Percentiles rank a stretch among this genome's conserved stretches.
These are phyloP conservation scores for Daboia siamensis DNA, from an alignment of 2,113 vertebrate species.

Conservation along the genomic window DNA sequence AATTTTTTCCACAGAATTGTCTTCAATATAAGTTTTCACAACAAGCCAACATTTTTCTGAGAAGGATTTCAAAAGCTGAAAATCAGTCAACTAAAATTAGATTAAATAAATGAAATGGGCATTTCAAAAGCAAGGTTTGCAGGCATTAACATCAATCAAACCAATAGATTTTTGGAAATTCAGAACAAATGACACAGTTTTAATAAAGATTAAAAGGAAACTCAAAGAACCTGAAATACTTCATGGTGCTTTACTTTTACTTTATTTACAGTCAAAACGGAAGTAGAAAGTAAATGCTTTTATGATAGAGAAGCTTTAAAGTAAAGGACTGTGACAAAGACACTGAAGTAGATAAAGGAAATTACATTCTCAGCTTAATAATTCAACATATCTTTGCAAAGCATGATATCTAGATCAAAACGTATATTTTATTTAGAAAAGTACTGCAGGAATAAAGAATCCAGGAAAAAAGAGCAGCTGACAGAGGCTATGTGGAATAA, in stretches of 20 bases:
- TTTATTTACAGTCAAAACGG: background rate
- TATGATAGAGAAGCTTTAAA: constrained; percentile 61
- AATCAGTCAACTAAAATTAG: constrained; percentile 49
- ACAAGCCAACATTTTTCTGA: constrained; percentile 42
- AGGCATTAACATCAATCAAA: constrained; percentile 55
- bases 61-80: constrained; percentile 55
- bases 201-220: constrained; percentile 40
- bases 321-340: constrained; percentile 46
- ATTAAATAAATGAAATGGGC: constrained; percentile 47
- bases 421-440: constrained; percentile 47
- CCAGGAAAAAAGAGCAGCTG: constrained; percentile 21
- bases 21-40: constrained; percentile 54
- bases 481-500: constrained; percentile 8
- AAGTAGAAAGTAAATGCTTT: constrained; percentile 34
- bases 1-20: constrained; percentile 45
- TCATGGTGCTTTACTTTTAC: background rate
- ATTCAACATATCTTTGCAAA: constrained; percentile 50
- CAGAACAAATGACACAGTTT: constrained; percentile 54
- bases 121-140: constrained; percentile 11
- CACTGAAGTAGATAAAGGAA: constrained; percentile 55
- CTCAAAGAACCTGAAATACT: constrained; percentile 31
- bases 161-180: constrained; percentile 44
- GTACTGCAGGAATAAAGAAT: constrained; percentile 38
- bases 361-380: constrained; percentile 52
- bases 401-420: constrained; percentile 51